A percentile compares a stretch with the other conserved stretches of the same genome.
phyloP scores from a whole-genome alignment of 2,113 vertebrate genomes.

The Myxocyprinus asiaticus region DNA sequence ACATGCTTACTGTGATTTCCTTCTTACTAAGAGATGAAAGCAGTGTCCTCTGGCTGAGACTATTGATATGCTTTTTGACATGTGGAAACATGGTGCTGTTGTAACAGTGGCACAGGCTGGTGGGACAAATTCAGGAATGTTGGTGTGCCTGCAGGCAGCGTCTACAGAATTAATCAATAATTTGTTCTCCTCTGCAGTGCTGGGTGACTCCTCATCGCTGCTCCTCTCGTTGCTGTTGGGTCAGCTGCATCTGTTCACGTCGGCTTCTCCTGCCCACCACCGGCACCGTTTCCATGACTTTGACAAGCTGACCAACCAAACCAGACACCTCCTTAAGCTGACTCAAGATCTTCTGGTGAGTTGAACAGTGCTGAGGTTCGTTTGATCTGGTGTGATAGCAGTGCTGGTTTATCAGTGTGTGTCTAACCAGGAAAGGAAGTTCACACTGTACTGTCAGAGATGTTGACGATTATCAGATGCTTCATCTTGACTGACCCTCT shows the following conservation, averaged over 20 bases:
- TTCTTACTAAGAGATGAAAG: not conserved
- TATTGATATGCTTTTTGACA: not conserved
- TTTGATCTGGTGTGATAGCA: not conserved
- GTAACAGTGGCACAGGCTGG: conserved; percentile 10
- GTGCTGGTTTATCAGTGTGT: not conserved
- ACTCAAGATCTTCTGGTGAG: conserved; percentile 79
- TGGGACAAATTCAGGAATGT: conserved; percentile 34
- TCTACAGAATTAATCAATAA: conserved; percentile 58
- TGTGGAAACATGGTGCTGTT: conserved; percentile 40
- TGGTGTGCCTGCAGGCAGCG: conserved; percentile 11
- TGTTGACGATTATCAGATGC: conserved; percentile 46
- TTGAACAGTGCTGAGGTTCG: conserved; percentile 22
- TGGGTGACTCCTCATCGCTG: conserved; percentile 76
- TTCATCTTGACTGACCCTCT: conserved; percentile 25
- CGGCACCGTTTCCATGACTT: conserved; percentile 66
- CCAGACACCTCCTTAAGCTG: conserved; percentile 75
- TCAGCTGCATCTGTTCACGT: conserved; percentile 74
- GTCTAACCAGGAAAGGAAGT: conserved; percentile 30
- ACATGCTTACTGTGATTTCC: too few relatives aligned
- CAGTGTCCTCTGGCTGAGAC: not conserved
- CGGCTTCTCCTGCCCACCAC: conserved; percentile 60
- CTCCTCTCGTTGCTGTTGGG: conserved; percentile 78
- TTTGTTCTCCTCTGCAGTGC: conserved; percentile 73
- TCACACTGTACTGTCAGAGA: not conserved
- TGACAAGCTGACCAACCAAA: conserved; percentile 80